Evolutionary conservation across 2,113 vertebrate genomes (phyloP), one percentile per base, ranked within the genome.

Genomic region (Osmerus mordax): DNA sequence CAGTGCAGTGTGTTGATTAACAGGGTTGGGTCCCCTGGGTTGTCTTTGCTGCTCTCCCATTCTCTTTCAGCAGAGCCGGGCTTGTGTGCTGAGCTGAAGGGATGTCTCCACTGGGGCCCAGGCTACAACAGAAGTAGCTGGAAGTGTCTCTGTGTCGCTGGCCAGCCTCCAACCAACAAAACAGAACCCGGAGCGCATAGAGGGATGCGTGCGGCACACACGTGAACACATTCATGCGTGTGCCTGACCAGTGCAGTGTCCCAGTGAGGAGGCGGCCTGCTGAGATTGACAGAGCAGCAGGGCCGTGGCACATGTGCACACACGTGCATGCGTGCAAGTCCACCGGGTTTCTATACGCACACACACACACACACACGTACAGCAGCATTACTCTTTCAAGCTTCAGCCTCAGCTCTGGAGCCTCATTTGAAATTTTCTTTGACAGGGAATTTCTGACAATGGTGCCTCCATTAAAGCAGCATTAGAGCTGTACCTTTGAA

Each of bases 381-480:
- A 28, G 41, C 41, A 47, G 41, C 41, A 47, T 9, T 4, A 69
- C 23, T 68, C 28, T 70, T 89, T 90, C 76, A 87, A 86, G 80
- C 69, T 63, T 19, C 32, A 78, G 77, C 77, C 81, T 81, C 84
- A 72, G 82, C 77, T 87, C 88, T 19, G 74, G 84, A 86, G 65
- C 75, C 83, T 92, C 89, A 91, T 92, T 93, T 93, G 91, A 93
- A 91, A 91, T 86, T 91, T 93, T 84, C 91, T 91, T 92, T 94
- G 93, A 95, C 89, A 84, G 87, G 90, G 92, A 93, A 93, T 94
- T 94, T 93, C 90, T 93, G 91, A 94, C 90, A 89, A 89, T 83
- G 75, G 85, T 76, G 86, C 80, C 66, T 84, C 92, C 94, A 94
- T 95, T 96, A 95, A 94, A 94, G 90, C 90, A 85, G 92, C 92